Conservation (phyloP, 2,888 invertebrate species). For the Notodromas monacha region DNA sequence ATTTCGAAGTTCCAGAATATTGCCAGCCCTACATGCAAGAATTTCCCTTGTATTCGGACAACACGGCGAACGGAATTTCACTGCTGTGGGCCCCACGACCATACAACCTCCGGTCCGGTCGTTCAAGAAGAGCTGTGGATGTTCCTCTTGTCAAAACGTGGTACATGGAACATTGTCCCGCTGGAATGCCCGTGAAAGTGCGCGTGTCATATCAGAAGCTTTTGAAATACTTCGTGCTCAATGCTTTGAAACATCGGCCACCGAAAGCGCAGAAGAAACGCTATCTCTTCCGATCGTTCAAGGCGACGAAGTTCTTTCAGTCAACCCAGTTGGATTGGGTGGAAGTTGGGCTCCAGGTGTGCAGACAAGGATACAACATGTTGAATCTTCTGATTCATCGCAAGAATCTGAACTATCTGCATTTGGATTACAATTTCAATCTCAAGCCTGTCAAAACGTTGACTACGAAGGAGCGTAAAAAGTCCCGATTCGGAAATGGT, state of each 20-base stretch:
- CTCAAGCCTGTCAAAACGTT: constrained; percentile 96
- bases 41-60: constrained; percentile 82
- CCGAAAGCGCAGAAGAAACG: constrained; percentile 97
- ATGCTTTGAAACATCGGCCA: constrained; percentile 79
- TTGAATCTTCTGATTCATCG: constrained; percentile 89
- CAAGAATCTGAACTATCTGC: constrained; percentile 94
- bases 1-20: constrained; percentile 60
- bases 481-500: constrained; percentile 83
- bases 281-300: constrained; percentile 92
- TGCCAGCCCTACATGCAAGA: constrained; percentile 75
- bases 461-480: constrained; percentile 96
- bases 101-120: constrained; percentile 79
- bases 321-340: constrained; percentile 98
- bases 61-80: constrained; percentile 92
- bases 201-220: constrained; percentile 96
- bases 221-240: constrained; percentile 86
- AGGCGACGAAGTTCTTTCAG: constrained; percentile 99
- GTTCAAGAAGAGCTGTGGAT: constrained; percentile 72
- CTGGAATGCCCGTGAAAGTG: constrained; percentile 91
- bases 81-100: constrained; percentile 90
- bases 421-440: constrained; percentile 98
- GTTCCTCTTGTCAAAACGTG: constrained; percentile 88
- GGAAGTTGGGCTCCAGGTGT: constrained; percentile 81
- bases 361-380: constrained; percentile 99
- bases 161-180: constrained; percentile 79